Conservation (phyloP, 2,888 invertebrate genomes). For the Epinotia nisella region DNA sequence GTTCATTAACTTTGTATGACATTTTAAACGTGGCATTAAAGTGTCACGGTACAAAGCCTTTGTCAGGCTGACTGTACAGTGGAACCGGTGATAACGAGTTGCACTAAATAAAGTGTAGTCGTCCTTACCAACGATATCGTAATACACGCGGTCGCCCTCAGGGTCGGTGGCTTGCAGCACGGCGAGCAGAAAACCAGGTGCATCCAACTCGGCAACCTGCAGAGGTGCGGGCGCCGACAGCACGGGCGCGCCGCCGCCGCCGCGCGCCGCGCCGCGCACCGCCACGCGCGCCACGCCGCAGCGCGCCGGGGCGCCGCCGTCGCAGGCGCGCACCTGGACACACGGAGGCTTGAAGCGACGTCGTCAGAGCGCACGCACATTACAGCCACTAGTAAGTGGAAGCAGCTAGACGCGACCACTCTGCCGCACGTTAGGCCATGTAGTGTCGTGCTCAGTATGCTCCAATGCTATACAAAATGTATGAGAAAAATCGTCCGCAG, state of each 20-base stretch:
- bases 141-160: slow-evolving; percentile 95
- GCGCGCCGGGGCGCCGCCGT: slow-evolving; percentile 90
- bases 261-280: slow-evolving; percentile 83
- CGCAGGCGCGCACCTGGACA: slow-evolving; percentile 90
- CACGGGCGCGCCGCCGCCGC: slow-evolving; percentile 86
- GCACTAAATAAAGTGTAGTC: not conserved
- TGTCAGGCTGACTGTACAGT: too few species aligned
- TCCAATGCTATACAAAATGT: too few species aligned
- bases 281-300: slow-evolving; percentile 91
- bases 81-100: not conserved
- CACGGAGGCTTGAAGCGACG: not conserved
- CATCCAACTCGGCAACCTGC: slow-evolving; percentile 93
- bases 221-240: slow-evolving; percentile 87
- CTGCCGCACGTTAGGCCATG: too few species aligned
- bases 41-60: too few species aligned
- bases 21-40: too few species aligned
- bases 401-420: too few species aligned
- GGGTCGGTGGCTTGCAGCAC: slow-evolving; percentile 93
- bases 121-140: slow-evolving; percentile 91
- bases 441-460: too few species aligned
- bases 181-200: slow-evolving; percentile 93
- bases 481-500: too few species aligned
- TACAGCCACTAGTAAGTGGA: too few species aligned
- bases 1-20: too few species aligned
- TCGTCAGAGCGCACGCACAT: not conserved